phyloP scores from a whole-genome alignment of 2,888 invertebrate species.

The Bombyx huttoni region DNA sequence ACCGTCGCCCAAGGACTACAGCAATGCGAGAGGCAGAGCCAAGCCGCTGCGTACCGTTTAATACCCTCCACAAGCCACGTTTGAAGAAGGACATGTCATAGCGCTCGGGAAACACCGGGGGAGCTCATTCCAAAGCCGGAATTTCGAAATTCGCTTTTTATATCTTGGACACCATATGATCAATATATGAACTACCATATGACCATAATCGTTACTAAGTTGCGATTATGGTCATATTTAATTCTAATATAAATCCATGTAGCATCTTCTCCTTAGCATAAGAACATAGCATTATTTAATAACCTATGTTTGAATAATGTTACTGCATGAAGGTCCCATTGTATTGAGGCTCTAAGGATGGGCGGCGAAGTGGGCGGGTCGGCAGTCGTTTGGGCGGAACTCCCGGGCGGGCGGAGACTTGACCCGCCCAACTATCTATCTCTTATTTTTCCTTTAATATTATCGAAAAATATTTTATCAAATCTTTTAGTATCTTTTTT shows the following conservation, averaged over 20 bases:
- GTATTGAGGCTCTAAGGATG: conserved; percentile 18
- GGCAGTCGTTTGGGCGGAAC: conserved; percentile 39
- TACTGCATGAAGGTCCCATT: neutral
- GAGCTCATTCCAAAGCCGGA: too few species aligned
- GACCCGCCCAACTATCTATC: conserved; percentile 42
- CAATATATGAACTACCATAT: too few species aligned
- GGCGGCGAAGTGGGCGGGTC: conserved; percentile 46
- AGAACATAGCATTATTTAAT: neutral
- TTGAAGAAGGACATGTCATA: too few species aligned
- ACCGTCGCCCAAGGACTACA: too few species aligned
- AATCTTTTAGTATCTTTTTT: neutral
- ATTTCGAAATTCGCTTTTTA: too few species aligned
- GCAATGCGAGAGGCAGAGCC: too few species aligned
- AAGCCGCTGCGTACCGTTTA: too few species aligned
- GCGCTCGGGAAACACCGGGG: too few species aligned
- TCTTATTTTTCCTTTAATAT: conserved; percentile 14
- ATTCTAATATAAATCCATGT: neutral
- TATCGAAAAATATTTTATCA: neutral
- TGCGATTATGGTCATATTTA: neutral
- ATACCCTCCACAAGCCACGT: too few species aligned
- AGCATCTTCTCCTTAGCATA: neutral
- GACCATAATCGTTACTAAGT: too few species aligned
- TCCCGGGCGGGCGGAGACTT: conserved; percentile 35
- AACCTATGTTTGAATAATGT: neutral
- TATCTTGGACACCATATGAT: too few species aligned